Conservation (phyloP, 2,888 invertebrate genomes). For the Brachyopa scutellaris region DNA sequence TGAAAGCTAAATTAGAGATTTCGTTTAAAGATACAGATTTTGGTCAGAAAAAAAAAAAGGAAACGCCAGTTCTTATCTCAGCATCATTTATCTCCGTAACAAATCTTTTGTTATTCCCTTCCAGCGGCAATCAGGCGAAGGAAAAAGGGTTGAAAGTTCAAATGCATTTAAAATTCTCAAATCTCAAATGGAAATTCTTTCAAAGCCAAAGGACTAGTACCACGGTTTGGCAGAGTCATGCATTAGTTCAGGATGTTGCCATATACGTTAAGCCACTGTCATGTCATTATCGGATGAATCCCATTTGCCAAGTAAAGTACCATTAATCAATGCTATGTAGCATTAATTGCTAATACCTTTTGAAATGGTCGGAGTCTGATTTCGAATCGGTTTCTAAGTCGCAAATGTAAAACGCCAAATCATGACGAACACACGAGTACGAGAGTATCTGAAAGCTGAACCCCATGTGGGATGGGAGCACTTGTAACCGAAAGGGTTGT, state of each 20-base stretch:
- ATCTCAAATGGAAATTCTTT: conserved; percentile 46
- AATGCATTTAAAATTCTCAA: conserved; percentile 53
- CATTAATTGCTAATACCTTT: conserved; percentile 72
- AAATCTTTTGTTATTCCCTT: conserved; percentile 53
- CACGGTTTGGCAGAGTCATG: conserved; percentile 49
- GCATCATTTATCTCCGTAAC: conserved; percentile 67
- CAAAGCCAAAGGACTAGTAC: neutral
- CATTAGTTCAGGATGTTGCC: conserved; percentile 36
- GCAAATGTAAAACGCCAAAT: conserved; percentile 44
- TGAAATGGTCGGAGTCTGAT: no score
- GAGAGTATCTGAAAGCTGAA: no score
- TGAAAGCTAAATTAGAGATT: conserved; percentile 59
- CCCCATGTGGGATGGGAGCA: conserved; percentile 61
- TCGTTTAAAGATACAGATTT: conserved; percentile 54
- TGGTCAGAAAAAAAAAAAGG: conserved; percentile 29
- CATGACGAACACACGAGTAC: conserved; percentile 37
- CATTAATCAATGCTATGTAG: conserved; percentile 66
- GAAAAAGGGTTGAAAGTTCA: conserved; percentile 69
- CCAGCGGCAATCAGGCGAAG: conserved; percentile 23
- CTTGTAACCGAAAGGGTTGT: conserved; percentile 60
- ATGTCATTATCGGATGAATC: conserved; percentile 69
- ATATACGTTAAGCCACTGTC: conserved; percentile 69
- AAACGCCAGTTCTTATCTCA: conserved; percentile 45
- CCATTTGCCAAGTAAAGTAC: conserved; percentile 36
- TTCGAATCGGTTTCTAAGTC: no score